Percentiles rank a stretch among this genome's conserved stretches.
These are phyloP conservation scores for Phyllotreta striolata DNA, from an alignment of 2,888 invertebrate genomes.

Conservation along the genomic window DNA sequence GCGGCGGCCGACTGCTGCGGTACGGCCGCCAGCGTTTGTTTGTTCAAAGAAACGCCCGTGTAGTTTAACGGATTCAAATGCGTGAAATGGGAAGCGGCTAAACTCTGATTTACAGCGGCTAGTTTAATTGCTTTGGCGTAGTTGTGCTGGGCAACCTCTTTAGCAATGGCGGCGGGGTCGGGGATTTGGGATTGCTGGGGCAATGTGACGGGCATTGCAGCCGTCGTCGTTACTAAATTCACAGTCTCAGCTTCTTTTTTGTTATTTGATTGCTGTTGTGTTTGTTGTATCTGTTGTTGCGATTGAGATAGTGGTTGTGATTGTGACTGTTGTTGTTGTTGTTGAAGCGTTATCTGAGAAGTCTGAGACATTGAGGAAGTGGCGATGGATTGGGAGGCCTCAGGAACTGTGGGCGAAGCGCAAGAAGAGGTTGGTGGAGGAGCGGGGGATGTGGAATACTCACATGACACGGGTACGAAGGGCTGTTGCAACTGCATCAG, in stretches of 20 bases:
- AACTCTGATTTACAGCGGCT: slow-evolving; percentile 61
- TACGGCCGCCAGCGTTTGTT: slow-evolving; percentile 63
- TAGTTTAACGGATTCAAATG: slow-evolving; percentile 72
- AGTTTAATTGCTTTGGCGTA: slow-evolving; percentile 78
- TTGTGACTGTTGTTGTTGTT: slow-evolving; percentile 42
- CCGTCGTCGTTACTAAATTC: slow-evolving; percentile 43
- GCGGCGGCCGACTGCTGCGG: slow-evolving; percentile 59
- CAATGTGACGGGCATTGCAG: slow-evolving; percentile 39
- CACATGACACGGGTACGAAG: slow-evolving; percentile 99
- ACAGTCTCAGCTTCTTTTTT: slow-evolving; percentile 53
- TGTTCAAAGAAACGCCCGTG: slow-evolving; percentile 75
- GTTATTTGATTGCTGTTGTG: slow-evolving; percentile 45
- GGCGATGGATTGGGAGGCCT: slow-evolving; percentile 53
- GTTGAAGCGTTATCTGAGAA: slow-evolving; percentile 39
- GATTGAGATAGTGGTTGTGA: slow-evolving; percentile 45
- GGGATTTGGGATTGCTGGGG: slow-evolving; percentile 54
- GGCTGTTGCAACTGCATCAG: slow-evolving; percentile 94
- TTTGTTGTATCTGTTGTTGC: slow-evolving; percentile 44
- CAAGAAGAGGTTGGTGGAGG: slow-evolving; percentile 56
- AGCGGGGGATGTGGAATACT: slow-evolving; percentile 85
- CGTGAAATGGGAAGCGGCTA: slow-evolving; percentile 37
- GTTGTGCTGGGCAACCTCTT: slow-evolving; percentile 84
- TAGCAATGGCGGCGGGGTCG: slow-evolving; percentile 75
- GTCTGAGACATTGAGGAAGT: slow-evolving; percentile 46
- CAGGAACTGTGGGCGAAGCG: slow-evolving; percentile 56